phyloP scores from a whole-genome alignment of 2,797 vertebrate genomes.

The Xenopus petersii region DNA sequence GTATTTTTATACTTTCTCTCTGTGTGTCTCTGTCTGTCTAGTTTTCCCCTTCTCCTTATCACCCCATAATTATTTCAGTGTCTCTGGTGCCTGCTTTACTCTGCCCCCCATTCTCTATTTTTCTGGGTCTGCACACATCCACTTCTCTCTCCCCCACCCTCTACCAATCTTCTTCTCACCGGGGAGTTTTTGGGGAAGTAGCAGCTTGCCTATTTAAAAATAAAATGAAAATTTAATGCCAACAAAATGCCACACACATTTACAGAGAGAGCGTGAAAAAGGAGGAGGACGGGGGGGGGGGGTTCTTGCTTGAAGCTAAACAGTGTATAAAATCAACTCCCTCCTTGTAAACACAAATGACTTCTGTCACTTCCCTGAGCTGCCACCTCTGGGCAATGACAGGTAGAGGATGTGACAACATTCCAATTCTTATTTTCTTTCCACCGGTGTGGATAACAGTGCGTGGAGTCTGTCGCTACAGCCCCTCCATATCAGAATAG shows the following conservation, averaged over 20 bases:
- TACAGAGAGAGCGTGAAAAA: slow-evolving; percentile 43
- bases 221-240: slow-evolving; percentile 61
- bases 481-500: no score
- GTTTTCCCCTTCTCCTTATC: not conserved
- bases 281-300: slow-evolving; percentile 2
- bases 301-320: slow-evolving; percentile 9
- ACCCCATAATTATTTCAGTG: not conserved
- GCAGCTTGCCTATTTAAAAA: slow-evolving; percentile 56
- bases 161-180: slow-evolving; percentile 52
- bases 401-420: slow-evolving; percentile 52
- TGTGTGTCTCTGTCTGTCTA: not conserved
- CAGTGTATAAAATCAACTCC: slow-evolving; percentile 25
- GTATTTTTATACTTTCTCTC: no score
- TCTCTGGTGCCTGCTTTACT: not conserved
- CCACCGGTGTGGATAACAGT: no score
- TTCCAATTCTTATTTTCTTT: no score
- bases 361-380: slow-evolving; percentile 39
- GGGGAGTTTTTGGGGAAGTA: slow-evolving; percentile 51
- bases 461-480: no score
- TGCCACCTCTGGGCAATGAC: slow-evolving; percentile 34
- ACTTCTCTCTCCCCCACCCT: slow-evolving; percentile 13
- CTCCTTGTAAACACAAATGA: slow-evolving; percentile 47
- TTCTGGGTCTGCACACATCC: not conserved
- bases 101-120: not conserved
- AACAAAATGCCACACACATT: slow-evolving; percentile 53